Evolutionary conservation across 2,888 invertebrate genomes (phyloP).

Genomic region (Macrosiphum euphorbiae): DNA sequence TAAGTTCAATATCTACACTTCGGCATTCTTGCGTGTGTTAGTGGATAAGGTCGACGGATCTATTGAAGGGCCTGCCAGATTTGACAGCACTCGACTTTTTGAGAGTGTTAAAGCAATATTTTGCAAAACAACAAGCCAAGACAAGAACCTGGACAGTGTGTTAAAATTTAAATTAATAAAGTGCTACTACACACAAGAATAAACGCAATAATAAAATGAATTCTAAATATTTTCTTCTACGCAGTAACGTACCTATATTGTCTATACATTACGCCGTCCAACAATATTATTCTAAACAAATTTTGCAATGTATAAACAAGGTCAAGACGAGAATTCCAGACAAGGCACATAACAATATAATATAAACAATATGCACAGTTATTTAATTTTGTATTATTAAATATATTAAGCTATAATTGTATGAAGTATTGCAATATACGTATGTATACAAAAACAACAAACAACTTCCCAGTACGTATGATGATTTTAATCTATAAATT

Average conservation of each 20-base stretch:
- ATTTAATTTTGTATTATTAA: neutral
- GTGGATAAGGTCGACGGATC: neutral
- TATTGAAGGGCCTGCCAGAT: neutral
- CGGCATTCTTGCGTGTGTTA: neutral
- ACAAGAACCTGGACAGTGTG: neutral
- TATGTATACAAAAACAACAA: neutral
- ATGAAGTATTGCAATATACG: neutral
- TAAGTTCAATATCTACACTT: neutral
- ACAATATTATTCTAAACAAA: neutral
- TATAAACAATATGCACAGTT: neutral
- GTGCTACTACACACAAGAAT: neutral
- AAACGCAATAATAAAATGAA: neutral
- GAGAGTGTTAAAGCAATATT: neutral
- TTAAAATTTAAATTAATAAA: neutral
- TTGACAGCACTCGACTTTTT: neutral
- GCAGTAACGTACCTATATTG: neutral
- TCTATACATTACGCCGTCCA: neutral
- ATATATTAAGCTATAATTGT: neutral
- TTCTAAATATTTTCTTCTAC: neutral
- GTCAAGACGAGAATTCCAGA: neutral
- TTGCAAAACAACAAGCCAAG: neutral
- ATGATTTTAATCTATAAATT: neutral
- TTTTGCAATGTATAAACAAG: neutral
- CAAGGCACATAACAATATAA: neutral
- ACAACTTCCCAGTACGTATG: neutral